Base-by-base conservation (phyloP, 2,113 vertebrate genomes). In the Rhinogobius similis region DNA sequence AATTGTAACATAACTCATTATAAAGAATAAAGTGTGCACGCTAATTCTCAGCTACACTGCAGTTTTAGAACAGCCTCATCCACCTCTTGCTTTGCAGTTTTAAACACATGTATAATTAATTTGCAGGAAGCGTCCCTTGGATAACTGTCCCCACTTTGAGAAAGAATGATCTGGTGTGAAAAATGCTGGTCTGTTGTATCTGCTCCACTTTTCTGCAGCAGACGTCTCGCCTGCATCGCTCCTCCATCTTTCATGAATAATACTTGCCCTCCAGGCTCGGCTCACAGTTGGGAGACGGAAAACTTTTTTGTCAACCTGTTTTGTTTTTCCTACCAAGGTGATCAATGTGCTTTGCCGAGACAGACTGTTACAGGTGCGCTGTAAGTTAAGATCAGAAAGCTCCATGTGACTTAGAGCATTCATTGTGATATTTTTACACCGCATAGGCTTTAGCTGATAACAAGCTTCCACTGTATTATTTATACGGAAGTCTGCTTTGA, bases 231-330 rank as follows among this genome's bases (percentile, higher is more conserved):
- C 66, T 71, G 27, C 53, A 69, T 62, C 52, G 69, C 77, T 70
- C 32, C 48, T 72, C 63, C 56, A 73, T 77, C 65, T 27, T 70
- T 88, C 68, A 76, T 82, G 77, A 86, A 77, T 79, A 85, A 86
- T 83, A 70, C 24, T 76, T 81, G 73, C 68, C 69, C 82, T 72
- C 16, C 53, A 83, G 79, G 83, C 68, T 72, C 70, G 53, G 62
- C 64, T 75, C 65, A 53, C 62, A 70, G 79, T 23, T 62, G 73
- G 46, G 62, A 76, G 48, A 77, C 55, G 72, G 53, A 76, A 12
- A 41, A 62, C 58, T 61, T 36, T 41, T 58, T 61, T 61, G 18
- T 36, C 58, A 64, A 29, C 16, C 62, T 65, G 41, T 58, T 26
- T 48, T 52, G 23, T 26, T 11, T 53, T 21, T 32, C 61, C 39